Percentiles rank a stretch among this genome's conserved stretches.
Conservation (phyloP, 1,140 invertebrate genomes). For the Heliconius eleuchia region DNA sequence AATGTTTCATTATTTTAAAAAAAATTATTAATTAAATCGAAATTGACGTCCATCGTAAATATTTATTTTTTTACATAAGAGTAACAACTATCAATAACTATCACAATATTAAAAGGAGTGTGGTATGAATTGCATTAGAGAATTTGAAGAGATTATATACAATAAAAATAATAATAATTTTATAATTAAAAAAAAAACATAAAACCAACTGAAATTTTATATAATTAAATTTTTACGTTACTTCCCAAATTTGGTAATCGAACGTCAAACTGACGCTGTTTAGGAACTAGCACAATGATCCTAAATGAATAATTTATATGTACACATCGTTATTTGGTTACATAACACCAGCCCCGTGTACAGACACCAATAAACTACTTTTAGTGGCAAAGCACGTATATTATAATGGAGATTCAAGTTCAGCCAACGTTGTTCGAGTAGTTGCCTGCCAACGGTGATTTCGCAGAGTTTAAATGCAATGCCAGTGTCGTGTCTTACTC, state of each 20-base stretch:
- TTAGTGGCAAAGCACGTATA: constrained; percentile 67
- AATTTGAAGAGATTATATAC: no score
- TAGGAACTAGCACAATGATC: constrained; percentile 42
- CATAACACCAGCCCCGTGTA: constrained; percentile 63
- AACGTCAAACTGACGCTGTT: constrained; percentile 21
- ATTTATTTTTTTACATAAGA: no score
- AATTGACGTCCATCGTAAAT: no score
- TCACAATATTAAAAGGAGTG: no score
- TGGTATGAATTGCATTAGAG: no score
- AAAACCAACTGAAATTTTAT: no score
- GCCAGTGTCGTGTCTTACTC: constrained; percentile 41
- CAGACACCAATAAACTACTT: constrained; percentile 66
- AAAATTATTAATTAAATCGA: no score
- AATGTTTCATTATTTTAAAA: no score
- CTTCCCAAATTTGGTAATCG: constrained; percentile 4
- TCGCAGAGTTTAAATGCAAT: constrained; percentile 44
- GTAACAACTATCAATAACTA: no score
- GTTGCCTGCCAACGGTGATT: constrained; percentile 41
- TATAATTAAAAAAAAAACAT: no score
- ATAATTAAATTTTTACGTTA: neutral
- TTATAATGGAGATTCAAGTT: constrained; percentile 53
- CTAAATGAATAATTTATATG: constrained; percentile 69
- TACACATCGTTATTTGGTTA: constrained; percentile 69
- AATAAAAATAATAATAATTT: no score
- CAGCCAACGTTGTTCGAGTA: constrained; percentile 63